Base-by-base conservation (phyloP, 2,113 vertebrate species). In the Orientallactaga bullata region DNA sequence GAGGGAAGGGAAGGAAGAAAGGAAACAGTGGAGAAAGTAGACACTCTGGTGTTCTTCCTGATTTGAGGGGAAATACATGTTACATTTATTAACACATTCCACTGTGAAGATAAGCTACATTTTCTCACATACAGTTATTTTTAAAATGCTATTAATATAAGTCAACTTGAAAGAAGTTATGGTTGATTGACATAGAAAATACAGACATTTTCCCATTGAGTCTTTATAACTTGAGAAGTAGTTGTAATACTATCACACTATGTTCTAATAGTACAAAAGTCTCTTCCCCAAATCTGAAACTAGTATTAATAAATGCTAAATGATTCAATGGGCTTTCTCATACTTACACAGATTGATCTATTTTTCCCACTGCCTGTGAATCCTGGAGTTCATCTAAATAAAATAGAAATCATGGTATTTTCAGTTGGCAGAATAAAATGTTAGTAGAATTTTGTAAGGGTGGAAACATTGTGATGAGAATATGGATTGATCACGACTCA, bases 281-380 rank as follows among this genome's bases (percentile, higher is more conserved):
- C 23, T 83, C 92, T 86, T 24, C 60, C 92, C 84, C 82, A 87
- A 88, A 84, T 78, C 10, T 72, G 42, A 81, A 85, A 93, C 90
- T 55, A 86, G 55, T 35, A 78, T 55, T 47, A 78, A 42, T 17
- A 65, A 16, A 94, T 2, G 6, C 6, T 93, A 69, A 92, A 79
- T 61, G 23, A 89, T 37, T 23, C 95, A 20, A 55, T 55, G 13
- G 47, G 55, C 39, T 87, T 95, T 95, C 42, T 74, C 61, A 28
- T 96, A 98, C 99, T 99, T 98, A 99, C 99, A 77, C 66, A 95
- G 93, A 78, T 89, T 95, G 97, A 68, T 51, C 96, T 93, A 66
- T 94, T 96, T 72, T 98, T 26, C 9, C 78, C 69, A 8, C 83
- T 90, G 98, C 98, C 96, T 99, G 99, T 47, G 98, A 98, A 96